A percentile compares a stretch with the other conserved stretches of the same genome.
phyloP scores from a whole-genome alignment of 2,888 invertebrate genomes.

The Drosophila paracracens region DNA sequence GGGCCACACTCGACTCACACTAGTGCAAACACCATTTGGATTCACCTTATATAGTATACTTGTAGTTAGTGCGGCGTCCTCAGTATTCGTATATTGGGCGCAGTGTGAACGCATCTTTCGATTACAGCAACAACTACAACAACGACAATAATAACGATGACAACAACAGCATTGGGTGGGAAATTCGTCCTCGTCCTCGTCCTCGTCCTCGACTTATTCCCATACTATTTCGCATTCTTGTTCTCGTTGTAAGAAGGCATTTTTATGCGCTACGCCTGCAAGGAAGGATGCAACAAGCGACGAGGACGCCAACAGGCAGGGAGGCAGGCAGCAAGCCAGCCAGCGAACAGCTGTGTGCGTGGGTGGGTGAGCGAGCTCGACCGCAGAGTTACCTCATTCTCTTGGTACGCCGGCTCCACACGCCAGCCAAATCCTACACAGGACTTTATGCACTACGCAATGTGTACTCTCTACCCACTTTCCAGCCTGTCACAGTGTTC shows the following conservation, averaged over 20 bases:
- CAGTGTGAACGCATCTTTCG: constrained; percentile 76
- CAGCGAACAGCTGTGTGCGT: constrained; percentile 53
- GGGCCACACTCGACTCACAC: constrained; percentile 43
- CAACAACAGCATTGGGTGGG: constrained; percentile 6
- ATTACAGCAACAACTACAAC: constrained; percentile 66
- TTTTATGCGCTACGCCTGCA: constrained; percentile 65
- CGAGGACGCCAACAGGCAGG: constrained; percentile 33
- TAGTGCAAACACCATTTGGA: constrained; percentile 29
- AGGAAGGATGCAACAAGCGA: constrained; percentile 75
- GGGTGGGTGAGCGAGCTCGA: constrained; percentile 13
- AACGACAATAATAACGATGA: constrained; percentile 36
- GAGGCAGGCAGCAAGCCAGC: constrained; percentile 11
- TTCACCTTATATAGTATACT: constrained; percentile 23
- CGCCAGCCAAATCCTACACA: constrained; percentile 51
- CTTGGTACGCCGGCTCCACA: constrained; percentile 5
- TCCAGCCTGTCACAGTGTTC: constrained; percentile 53
- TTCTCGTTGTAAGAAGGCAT: constrained; percentile 76
- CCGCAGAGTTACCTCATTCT: constrained; percentile 16
- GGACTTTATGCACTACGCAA: constrained; percentile 73
- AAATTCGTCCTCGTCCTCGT: constrained; percentile 5
- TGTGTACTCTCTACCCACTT: constrained; percentile 62
- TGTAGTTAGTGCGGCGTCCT: constrained; percentile 49
- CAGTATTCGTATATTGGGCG: constrained; percentile 58
- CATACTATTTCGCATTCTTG: constrained; percentile 30
- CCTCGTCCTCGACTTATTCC: constrained; percentile 20